Evolutionary conservation across 2,113 vertebrate species (phyloP), one percentile per base, ranked within the genome.

Genomic region (Hypocryptadius cinnamomeus): DNA sequence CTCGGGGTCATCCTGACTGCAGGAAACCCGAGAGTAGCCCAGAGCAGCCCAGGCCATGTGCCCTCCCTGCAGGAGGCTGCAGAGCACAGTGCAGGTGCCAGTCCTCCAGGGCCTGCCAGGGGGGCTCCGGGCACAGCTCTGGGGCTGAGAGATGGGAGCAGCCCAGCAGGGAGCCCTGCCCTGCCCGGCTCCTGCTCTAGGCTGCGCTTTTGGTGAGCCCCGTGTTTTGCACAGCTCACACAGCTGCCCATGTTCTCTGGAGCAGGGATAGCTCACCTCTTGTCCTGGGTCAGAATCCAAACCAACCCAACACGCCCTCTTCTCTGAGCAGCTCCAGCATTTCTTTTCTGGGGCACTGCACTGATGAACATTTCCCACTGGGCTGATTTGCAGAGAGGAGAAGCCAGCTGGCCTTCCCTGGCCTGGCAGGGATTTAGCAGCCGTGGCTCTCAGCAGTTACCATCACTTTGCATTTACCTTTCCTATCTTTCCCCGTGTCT

Each of bases 171-270:
- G 7, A 20, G 9, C 44, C 44, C 44, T 45, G 44, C 42, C 42
- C 42, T 17, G 42, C 44, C 44, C 44, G 44, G 19, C 44, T 19
- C 28, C 51, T 31, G 51, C 51, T 19, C 51, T 17, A 53, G 51
- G 17, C 51, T 53, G 51, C 17, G 19, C 51, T 8, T 53, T 2
- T 7, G 48, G 8, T 5, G 35, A 30, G 15, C 7, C 14, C 45
- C 0, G 0, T 10, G 14, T 23, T 30, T 18, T 13, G 47, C 13
- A 8, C 14, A 35, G 53, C 23, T 45, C 21, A 0, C n/a, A 24
- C 8, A 6, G 20, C 54, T 30, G 54, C 71, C 21, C 40, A 0
- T 8, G 42, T 9, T n/a, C 61, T 50, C 57, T 53, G n/a, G 21
- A 30, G 21, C 44, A 71, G 90, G 33, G 45, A 15, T 0, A 16